Evolutionary conservation across 2,888 invertebrate genomes (phyloP), one percentile per base, ranked within the genome.

Genomic region (Xestia sexstrigata): DNA sequence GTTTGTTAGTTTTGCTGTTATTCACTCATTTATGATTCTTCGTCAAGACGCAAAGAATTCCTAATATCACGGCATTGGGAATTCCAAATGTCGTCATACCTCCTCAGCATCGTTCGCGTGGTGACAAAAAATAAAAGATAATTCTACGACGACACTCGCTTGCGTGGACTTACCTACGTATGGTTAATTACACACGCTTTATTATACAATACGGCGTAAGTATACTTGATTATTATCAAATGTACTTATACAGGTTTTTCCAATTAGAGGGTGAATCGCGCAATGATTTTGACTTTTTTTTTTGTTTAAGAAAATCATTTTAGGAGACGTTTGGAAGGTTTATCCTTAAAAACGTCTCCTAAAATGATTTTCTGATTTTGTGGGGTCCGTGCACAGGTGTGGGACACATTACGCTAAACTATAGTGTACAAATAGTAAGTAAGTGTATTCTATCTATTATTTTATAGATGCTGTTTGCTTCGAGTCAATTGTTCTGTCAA

Each of bases 21-120:
- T 70, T 52, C 23, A 39, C 75, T 65, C 15, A 67, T 70, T 63
- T 65, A 76, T 35, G 65, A 82, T 68, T 74, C 75, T 77, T 81
- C 63, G 58, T 66, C 65, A 58, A 79, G 70, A 76, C 73, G 65
- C 71, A 71, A 78, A 78, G 79, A 89, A 84, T 82, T 81, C 81
- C 39, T 76, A 83, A 81, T 73, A 83, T 49, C 63, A 77, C 70
- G 42, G 73, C 73, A 75, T 87, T 79, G 89, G 88, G 69, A 88
- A 89, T 85, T 74, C 88, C 89, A 62, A 80, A 87, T 88, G 88
- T 75, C 89, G 88, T 88, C 88, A 88, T 84, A 60, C 74, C n/a
- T 55, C 76, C 67, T 65, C 15, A 70, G 49, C 71, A 79, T 75
- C 39, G 79, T 60, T 77, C 72, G 79, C 69, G 39, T 67, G 74